Evolutionary conservation across 2,888 invertebrate genomes (phyloP).

Genomic region (Pristionchus japonicus): DNA sequence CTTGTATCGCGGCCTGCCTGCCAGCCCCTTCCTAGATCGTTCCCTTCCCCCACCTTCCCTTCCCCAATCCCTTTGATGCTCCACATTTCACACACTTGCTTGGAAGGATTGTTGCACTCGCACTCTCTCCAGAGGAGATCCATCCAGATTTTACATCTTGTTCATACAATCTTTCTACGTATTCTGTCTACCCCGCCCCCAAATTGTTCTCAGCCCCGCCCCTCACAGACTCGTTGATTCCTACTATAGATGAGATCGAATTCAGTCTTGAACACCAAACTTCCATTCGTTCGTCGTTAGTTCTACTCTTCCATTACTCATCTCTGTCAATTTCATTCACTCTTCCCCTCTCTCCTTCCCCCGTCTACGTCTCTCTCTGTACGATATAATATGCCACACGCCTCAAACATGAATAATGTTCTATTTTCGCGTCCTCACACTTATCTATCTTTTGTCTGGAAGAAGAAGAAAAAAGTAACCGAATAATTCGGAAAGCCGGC

Average conservation of each 20-base stretch:
- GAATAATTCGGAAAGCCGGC: slow-evolving; percentile 24
- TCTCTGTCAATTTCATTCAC: slow-evolving; percentile 3
- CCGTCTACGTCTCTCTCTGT: slow-evolving; percentile 37
- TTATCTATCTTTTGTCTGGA: slow-evolving; percentile 20
- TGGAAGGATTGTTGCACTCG: background rate
- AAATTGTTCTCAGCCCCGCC: slow-evolving; percentile 17
- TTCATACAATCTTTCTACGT: slow-evolving; percentile 38
- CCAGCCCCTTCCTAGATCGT: background rate
- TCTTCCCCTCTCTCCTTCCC: background rate
- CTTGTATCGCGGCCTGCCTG: background rate
- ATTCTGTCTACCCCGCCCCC: slow-evolving; percentile 7
- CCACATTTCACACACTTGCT: slow-evolving; percentile 36
- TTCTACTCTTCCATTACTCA: slow-evolving; percentile 13
- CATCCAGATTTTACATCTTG: slow-evolving; percentile 13
- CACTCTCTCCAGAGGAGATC: background rate
- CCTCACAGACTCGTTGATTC: slow-evolving; percentile 24
- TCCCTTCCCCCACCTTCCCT: background rate
- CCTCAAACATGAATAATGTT: slow-evolving; percentile 11
- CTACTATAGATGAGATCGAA: slow-evolving; percentile 38
- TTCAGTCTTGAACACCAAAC: background rate
- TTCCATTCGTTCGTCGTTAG: slow-evolving; percentile 32
- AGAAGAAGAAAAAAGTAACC: slow-evolving; percentile 25
- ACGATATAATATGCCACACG: slow-evolving; percentile 42
- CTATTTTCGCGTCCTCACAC: background rate
- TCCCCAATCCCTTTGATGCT: background rate